A percentile compares a stretch with the other conserved stretches of the same genome.
Evolutionary conservation across 2,113 vertebrate species (phyloP).

Genomic region (Myiozetetes cayanensis): DNA sequence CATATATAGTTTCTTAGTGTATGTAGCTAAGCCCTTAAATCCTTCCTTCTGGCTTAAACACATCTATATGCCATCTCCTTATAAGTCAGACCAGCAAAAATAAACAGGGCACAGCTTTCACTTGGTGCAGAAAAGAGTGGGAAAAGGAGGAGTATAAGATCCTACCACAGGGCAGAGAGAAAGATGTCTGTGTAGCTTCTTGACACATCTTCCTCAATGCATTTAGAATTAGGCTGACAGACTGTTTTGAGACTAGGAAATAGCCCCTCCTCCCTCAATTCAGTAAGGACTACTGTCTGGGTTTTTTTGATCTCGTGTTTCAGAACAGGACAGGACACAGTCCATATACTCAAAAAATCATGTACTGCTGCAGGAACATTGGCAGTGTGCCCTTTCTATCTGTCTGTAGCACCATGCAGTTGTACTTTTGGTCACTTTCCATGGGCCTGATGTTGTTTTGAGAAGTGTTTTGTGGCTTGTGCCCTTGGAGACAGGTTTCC

Average conservation of each 20-base stretch:
- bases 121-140: neutral
- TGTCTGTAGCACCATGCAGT: neutral
- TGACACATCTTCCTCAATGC: neutral
- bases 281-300: neutral
- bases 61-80: neutral
- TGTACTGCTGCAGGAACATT: neutral
- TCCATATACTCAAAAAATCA: accelerated
- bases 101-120: neutral
- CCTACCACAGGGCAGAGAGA: neutral
- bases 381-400: neutral
- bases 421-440: neutral
- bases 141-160: neutral
- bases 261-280: neutral
- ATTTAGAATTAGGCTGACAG: neutral
- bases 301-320: neutral
- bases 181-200: neutral
- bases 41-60: neutral
- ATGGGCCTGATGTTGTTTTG: neutral
- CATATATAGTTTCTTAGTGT: neutral
- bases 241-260: neutral
- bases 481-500: neutral
- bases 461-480: neutral
- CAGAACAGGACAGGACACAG: neutral
- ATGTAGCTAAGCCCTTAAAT: neutral
- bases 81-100: conserved; percentile 11